Evolutionary conservation across 2,888 invertebrate genomes (phyloP).

Genomic region (Salpingus planirostris): DNA sequence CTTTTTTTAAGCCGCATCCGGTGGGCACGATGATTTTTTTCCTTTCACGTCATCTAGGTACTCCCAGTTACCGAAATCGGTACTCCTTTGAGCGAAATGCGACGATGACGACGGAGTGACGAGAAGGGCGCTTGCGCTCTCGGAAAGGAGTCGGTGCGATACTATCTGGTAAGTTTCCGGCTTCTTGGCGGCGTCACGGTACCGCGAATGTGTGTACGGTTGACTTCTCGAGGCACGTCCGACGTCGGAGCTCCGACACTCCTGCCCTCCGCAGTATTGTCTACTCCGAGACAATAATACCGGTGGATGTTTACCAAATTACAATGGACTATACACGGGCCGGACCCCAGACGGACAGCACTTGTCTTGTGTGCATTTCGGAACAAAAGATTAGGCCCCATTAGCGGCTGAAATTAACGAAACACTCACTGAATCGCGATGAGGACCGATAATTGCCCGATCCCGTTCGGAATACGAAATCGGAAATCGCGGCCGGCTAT

Average conservation of each 20-base stretch:
- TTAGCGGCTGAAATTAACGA: conserved; percentile 10
- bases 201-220: conserved; percentile 19
- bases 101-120: too few relatives aligned
- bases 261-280: conserved; percentile 15
- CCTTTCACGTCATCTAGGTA: too few relatives aligned
- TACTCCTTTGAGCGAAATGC: too few relatives aligned
- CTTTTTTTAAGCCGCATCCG: too few relatives aligned
- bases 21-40: too few relatives aligned
- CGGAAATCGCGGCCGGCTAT: conserved; percentile 1
- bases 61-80: too few relatives aligned
- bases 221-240: conserved; percentile 21
- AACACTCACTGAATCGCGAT: conserved; percentile 13
- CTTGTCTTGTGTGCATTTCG: conserved; percentile 10
- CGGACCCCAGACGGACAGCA: conserved; percentile 11
- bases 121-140: too few relatives aligned
- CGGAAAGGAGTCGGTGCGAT: conserved; percentile 21
- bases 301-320: conserved; percentile 15
- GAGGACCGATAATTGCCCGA: too few relatives aligned
- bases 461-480: conserved; percentile 9
- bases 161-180: conserved; percentile 22
- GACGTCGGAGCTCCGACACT: conserved; percentile 14
- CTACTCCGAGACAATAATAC: conserved; percentile 16
- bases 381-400: conserved; percentile 14
- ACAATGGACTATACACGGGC: conserved; percentile 10
- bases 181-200: conserved; percentile 19